Percentiles rank a stretch among this genome's conserved stretches.
phyloP scores from a whole-genome alignment of 2,888 invertebrate species.

The Galeopsomyia nigrocyanea region DNA sequence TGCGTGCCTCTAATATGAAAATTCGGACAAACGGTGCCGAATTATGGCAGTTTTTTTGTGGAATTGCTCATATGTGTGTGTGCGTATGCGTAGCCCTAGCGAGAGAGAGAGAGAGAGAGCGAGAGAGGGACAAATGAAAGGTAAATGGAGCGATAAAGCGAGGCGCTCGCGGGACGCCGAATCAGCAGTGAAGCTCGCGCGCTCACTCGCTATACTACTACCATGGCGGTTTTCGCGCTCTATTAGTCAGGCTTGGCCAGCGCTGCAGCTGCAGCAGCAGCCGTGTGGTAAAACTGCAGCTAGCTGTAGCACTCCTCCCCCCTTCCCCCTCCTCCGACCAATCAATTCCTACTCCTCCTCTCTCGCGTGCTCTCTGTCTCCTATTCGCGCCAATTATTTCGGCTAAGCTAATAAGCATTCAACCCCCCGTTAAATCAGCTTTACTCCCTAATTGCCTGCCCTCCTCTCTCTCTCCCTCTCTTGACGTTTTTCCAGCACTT shows the following conservation, averaged over 20 bases:
- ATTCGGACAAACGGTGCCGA: too few species aligned
- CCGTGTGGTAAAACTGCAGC: conserved; percentile 26
- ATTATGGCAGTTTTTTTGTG: too few species aligned
- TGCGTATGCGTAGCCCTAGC: conserved; percentile 23
- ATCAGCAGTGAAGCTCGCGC: conserved; percentile 36
- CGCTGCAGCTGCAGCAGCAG: too few species aligned
- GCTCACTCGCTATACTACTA: background rate
- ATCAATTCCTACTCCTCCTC: background rate
- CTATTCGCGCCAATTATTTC: conserved; percentile 44
- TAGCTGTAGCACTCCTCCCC: background rate
- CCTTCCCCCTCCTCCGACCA: background rate
- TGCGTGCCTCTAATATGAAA: too few species aligned
- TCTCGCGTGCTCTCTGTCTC: conserved; percentile 1
- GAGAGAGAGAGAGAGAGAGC: conserved; percentile 45
- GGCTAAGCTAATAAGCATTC: conserved; percentile 41
- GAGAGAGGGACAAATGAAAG: conserved; percentile 51
- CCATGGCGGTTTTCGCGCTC: conserved; percentile 46
- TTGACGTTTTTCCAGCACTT: too few species aligned
- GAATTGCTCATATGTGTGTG: too few species aligned
- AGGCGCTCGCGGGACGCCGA: conserved; percentile 32
- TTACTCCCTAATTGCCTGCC: conserved; percentile 1
- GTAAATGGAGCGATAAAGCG: conserved; percentile 54
- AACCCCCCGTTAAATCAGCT: conserved; percentile 32
- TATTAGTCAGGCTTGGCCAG: conserved; percentile 36
- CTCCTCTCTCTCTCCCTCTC: too few species aligned